These are phyloP conservation scores for Holocentrus rufus DNA, from an alignment of 2,797 vertebrate genomes.

Conservation along the genomic window DNA sequence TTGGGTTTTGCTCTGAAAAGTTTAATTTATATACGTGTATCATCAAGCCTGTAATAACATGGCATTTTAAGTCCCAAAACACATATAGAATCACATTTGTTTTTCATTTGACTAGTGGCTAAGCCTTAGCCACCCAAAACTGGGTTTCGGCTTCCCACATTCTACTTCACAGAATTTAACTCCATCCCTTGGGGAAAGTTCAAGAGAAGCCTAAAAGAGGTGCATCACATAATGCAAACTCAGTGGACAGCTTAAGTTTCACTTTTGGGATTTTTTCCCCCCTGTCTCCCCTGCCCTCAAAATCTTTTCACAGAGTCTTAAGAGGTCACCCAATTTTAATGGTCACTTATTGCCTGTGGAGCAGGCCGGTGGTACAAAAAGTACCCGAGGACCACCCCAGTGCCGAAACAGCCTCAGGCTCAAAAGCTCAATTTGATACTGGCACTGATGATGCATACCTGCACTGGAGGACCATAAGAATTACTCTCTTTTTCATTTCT, in stretches of 20 bases:
- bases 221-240: conserved; percentile 66
- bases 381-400: conserved; percentile 77
- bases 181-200: conserved; percentile 63
- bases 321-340: conserved; percentile 81
- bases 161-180: conserved; percentile 66
- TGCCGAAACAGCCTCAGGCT: conserved; percentile 73
- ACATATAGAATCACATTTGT: conserved; percentile 85
- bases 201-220: conserved; percentile 59
- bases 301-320: conserved; percentile 79
- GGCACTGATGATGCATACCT: conserved; percentile 65
- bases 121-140: conserved; percentile 77
- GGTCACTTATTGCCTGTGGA: conserved; percentile 82
- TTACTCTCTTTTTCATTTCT: conserved; percentile 54
- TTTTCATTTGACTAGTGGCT: conserved; percentile 85
- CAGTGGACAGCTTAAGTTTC: conserved; percentile 72
- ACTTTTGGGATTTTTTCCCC: conserved; percentile 46
- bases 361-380: conserved; percentile 69
- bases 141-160: conserved; percentile 77
- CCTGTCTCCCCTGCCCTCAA: conserved; percentile 42
- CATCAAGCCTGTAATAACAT: conserved; percentile 77
- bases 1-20: conserved; percentile 49
- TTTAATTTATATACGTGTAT: conserved; percentile 71
- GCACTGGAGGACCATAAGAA: conserved; percentile 55
- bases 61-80: conserved; percentile 74
- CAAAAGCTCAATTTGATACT: conserved; percentile 71